These are phyloP conservation scores for Sitobion miscanthi DNA, from an alignment of 1,140 invertebrate species.

Conservation along the genomic window DNA sequence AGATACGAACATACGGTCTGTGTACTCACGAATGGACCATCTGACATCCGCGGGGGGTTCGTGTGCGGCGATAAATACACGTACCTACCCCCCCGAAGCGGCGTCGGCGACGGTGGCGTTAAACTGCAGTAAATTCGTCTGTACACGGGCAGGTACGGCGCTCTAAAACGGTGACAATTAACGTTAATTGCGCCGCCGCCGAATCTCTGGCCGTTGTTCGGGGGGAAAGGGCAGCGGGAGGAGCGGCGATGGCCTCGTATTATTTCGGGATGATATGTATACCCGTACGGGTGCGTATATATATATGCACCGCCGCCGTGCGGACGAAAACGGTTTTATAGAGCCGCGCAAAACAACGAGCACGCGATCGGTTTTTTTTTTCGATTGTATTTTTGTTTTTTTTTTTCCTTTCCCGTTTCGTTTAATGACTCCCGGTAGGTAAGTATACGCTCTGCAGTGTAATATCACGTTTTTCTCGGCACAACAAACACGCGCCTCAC, in stretches of 20 bases:
- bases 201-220: neutral
- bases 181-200: conserved; percentile 22
- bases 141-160: too few relatives aligned
- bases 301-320: neutral
- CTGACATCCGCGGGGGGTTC: neutral
- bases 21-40: neutral
- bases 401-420: neutral
- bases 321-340: neutral
- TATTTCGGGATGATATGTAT: neutral
- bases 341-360: neutral
- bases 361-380: conserved; percentile 31
- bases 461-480: neutral
- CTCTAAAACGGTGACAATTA: conserved; percentile 24
- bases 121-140: neutral
- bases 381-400: neutral
- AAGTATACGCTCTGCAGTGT: neutral
- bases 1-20: neutral
- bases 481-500: conserved; percentile 33
- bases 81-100: neutral
- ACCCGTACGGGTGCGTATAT: neutral
- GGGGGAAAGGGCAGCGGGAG: neutral
- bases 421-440: neutral
- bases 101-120: neutral
- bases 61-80: neutral
- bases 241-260: neutral